Evolutionary conservation across 2,797 vertebrate genomes (phyloP), one percentile per base, ranked within the genome.

Genomic region (Ispidina picta): DNA sequence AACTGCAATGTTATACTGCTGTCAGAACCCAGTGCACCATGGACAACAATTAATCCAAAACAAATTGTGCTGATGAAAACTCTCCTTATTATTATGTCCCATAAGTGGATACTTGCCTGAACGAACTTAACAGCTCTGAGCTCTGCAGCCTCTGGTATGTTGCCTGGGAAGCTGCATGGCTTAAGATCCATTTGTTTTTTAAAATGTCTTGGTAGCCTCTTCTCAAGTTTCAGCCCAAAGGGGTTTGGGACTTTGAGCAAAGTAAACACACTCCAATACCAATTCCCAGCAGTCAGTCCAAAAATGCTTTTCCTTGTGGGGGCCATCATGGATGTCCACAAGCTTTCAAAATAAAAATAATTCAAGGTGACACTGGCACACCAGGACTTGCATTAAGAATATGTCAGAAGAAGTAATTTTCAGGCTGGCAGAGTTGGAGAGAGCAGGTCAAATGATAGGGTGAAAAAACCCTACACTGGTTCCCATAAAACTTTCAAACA

Each of bases 271-370:
- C 77, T 68, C 84, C 77, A 77, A 58, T 66, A 78, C 33, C 23
- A 51, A 13, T 78, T 65, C 87, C 81, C 84, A 90, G 77, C 72
- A 92, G 77, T 88, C 33, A 62, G 78, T 64, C 88, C 58, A 65
- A 76, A 86, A 93, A 33, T 73, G 60, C 49, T 89, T 88, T 87
- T 86, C 73, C 66, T 44, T 52, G 4, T 54, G 17, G 10, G 15
- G 33, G 5, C 1, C 19, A 92, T 83, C 7, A 73, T 60, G 80
- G 92, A 86, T 86, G 92, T 73, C 85, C 85, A 79, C 25, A 62
- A 83, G 68, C 68, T 92, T 93, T 91, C 89, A 95, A 86, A 94
- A 91, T 92, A 95, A 89, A 64, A 64, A 33, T 94, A 90, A 96
- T 93, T 95, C 89, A 94, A 74, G 80, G 91, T 92, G 92, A 93